Evolutionary conservation across 2,113 vertebrate genomes (phyloP), one percentile per base, ranked within the genome.

Genomic region (Synchiropus splendidus): DNA sequence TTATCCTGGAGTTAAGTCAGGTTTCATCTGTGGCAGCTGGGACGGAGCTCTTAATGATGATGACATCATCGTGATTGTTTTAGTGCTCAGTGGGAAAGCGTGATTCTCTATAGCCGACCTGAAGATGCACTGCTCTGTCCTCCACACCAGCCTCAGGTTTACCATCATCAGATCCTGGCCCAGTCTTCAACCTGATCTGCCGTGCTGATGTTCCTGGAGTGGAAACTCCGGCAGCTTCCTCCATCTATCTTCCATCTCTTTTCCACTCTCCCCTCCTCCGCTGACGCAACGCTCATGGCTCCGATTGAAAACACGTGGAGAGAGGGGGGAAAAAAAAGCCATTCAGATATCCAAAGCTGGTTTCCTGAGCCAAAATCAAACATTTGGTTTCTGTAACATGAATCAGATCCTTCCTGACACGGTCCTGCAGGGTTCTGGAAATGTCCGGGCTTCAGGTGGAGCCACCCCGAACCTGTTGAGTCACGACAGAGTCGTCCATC

Each of bases 261-360:
- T 66, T 27, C 44, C 56, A 52, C 49, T 18, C 36, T 15, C 48
- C 45, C 27, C 36, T 16, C 34, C 46, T 44, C 14, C 35, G 53
- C 38, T 41, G 71, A 73, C 38, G 54, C 39, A 59, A 61, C 54
- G n/a, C 36, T 14, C 36, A 6, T 36, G 16, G 45, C 42, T 51
- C 43, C 13, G 41, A 72, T 56, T 58, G 36, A 18, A 71, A 75
- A 71, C 64, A 77, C 27, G 38, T 64, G 70, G 38, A 52, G 57
- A 70, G 55, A 57, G 70, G 38, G 50, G 57, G 70, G 55, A 57
- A 54, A 61, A 69, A 38, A 58, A 59, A 49, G 60, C 57, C 41
- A 53, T 6, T 50, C 54, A 61, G 57, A 61, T 70, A 67, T 74
- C 62, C 2, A 47, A 61, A 50, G 56, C 54, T 65, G 17, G 48